Percentiles rank a stretch among this genome's conserved stretches.
phyloP scores from a whole-genome alignment of 2,113 vertebrate genomes.

The Ploceus nigricollis region DNA sequence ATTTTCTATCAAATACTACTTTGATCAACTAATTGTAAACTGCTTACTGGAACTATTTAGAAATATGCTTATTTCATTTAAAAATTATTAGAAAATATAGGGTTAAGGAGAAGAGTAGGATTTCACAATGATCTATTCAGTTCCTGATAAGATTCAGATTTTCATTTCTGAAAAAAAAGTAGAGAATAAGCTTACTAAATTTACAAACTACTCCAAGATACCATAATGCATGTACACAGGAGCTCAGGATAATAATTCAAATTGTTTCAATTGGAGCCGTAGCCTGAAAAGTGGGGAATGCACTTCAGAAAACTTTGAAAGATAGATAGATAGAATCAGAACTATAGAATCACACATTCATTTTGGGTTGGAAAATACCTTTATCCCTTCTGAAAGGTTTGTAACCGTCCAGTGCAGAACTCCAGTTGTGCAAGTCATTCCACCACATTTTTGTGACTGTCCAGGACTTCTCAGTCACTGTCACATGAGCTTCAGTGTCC shows the following conservation, averaged over 20 bases:
- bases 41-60: neutral
- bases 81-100: neutral
- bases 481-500: neutral
- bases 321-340: neutral
- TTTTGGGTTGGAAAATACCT: neutral
- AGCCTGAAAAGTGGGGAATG: neutral
- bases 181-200: neutral
- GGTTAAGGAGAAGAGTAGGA: neutral
- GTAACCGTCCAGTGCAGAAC: neutral
- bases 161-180: neutral
- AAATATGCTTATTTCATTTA: neutral
- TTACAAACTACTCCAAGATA: neutral
- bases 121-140: neutral
- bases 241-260: neutral
- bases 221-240: neutral
- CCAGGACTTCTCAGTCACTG: neutral
- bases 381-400: neutral
- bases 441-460: neutral
- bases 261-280: neutral
- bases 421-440: neutral
- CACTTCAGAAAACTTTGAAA: neutral
- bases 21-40: conserved; percentile 12
- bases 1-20: neutral
- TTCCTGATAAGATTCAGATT: neutral
- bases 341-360: neutral